A percentile compares a stretch with the other conserved stretches of the same genome.
These are phyloP conservation scores for Mythimna albipuncta DNA, from an alignment of 2,888 invertebrate genomes.

Conservation along the genomic window DNA sequence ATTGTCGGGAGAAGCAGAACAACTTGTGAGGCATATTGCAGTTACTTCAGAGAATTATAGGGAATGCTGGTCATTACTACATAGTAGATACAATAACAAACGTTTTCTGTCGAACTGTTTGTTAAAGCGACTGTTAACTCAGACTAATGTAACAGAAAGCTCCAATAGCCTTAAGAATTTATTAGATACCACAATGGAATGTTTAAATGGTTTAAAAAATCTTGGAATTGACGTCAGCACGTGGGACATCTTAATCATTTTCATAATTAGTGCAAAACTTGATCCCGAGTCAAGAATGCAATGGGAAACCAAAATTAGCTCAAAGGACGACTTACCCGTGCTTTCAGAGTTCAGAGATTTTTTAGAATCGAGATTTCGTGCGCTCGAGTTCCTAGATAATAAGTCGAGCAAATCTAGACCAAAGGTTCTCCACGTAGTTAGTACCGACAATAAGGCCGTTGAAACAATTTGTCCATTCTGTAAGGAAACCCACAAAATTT, in stretches of 20 bases:
- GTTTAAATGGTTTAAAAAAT: constrained; percentile 18
- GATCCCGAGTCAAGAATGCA: constrained; percentile 7
- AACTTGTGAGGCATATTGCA: too few relatives aligned
- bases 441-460: not conserved
- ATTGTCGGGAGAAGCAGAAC: too few relatives aligned
- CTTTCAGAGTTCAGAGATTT: not conserved
- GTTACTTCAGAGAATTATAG: too few relatives aligned
- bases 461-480: not conserved
- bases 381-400: constrained; percentile 6
- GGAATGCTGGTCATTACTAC: too few relatives aligned
- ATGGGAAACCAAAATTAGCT: not conserved
- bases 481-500: too few relatives aligned
- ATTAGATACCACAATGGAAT: constrained; percentile 17
- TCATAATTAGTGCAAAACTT: constrained; percentile 2
- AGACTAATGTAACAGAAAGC: too few relatives aligned
- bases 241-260: constrained; percentile 11
- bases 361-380: constrained; percentile 4
- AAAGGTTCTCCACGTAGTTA: constrained; percentile 2
- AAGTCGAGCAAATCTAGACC: not conserved
- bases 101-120: too few relatives aligned
- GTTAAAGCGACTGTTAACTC: too few relatives aligned
- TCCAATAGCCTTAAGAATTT: constrained; percentile 5
- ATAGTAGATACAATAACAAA: too few relatives aligned
- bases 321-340: not conserved
- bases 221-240: constrained; percentile 14